Base-by-base conservation (phyloP, 2,888 invertebrate genomes). In the Oscheius sp. region DNA sequence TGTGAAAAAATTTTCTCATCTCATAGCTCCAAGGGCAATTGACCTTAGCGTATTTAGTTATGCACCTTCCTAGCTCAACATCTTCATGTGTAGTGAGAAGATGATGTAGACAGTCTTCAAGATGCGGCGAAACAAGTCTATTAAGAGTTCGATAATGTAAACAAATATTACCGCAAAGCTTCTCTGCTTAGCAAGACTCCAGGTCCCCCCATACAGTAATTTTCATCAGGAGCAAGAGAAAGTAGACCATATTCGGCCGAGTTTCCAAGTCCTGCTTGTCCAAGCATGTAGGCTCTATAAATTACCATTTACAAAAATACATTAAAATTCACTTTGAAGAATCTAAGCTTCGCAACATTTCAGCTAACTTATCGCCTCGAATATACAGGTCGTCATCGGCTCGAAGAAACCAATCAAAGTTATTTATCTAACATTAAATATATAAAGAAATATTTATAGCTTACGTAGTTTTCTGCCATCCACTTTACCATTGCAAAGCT, bases 201-300 rank as follows among this genome's bases (percentile, higher is more conserved):
- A 0, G 98, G 96, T 0, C 98, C 98, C 31, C 98, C 98, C 98
- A 98, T 98, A 87, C 97, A 98, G 88, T 96, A 98, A 88, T 98
- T 98, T 89, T 97, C 96, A 87, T 93, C 93, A 82, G 92, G 92
- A 84, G 93, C 93, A 81, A 97, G 89, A 25, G 93, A 92, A 34
- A 97, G 88, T 46, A 92, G 90, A 3, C 96, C 96, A 86, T 94
- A 92, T 87, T 97, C 96, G 75, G 93, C 89, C 75, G 87, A 87
- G 66, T 88, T 89, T 27, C 90, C 89, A 46, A 88, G 86, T n/a
- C 90, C 90, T n/a, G 89, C 89, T 80, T 90, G 90, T 10, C 90
- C 90, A 76, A 96, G 75, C 25, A 82, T 73, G 55, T 84, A 81
- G 3, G 82, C 73, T 65, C 77, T 78, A 53, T 63, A 68, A 63